Evolutionary conservation across 2,797 vertebrate genomes (phyloP).

Genomic region (Schizothorax lantsangensis): DNA sequence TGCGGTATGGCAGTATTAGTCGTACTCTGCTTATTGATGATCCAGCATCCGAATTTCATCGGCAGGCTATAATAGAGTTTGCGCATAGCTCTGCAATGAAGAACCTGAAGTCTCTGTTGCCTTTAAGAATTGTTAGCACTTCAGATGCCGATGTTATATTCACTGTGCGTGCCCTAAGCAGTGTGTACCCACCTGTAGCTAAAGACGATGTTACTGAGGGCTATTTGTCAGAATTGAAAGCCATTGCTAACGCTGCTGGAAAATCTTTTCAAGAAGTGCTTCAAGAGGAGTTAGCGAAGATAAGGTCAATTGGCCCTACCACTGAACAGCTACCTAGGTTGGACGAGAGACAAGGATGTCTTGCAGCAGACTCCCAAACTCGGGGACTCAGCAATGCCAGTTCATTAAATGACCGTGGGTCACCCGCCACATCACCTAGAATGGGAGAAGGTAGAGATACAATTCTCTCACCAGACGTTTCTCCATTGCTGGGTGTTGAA

Average conservation of each 20-base stretch:
- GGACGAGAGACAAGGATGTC: no score
- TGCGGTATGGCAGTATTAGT: conserved; percentile 14
- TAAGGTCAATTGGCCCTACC: no score
- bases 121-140: neutral
- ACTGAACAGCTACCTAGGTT: no score
- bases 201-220: no score
- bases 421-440: neutral
- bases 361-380: no score
- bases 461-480: neutral
- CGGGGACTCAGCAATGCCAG: no score
- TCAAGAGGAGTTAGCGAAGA: no score
- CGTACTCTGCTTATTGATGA: neutral
- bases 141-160: conserved; percentile 4
- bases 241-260: no score
- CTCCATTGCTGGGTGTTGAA: neutral
- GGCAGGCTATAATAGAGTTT: neutral
- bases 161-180: no score
- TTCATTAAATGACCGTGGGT: neutral
- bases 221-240: no score
- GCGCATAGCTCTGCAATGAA: neutral
- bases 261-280: no score
- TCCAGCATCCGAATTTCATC: conserved; percentile 15
- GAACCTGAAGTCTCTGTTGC: neutral
- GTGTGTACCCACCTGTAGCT: no score
- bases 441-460: neutral